Percentiles rank a stretch among this genome's conserved stretches.
These are phyloP conservation scores for Alcis repandata DNA, from an alignment of 2,888 invertebrate species.

Conservation along the genomic window DNA sequence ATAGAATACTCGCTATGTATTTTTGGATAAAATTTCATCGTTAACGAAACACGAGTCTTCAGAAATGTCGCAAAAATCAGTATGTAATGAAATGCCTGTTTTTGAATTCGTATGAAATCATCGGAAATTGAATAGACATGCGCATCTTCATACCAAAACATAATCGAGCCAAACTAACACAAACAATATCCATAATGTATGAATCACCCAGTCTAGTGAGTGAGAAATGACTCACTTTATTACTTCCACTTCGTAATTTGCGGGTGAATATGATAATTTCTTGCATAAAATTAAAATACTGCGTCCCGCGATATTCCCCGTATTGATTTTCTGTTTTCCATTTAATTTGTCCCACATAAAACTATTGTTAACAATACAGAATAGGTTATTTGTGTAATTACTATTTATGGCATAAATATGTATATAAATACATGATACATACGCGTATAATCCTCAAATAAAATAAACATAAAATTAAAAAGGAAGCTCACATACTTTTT, in stretches of 20 bases:
- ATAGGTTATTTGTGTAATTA: too few relatives aligned
- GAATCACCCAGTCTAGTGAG: constrained; percentile 16
- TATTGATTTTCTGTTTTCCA: background rate
- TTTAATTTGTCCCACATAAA: background rate
- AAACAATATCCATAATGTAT: constrained; percentile 9
- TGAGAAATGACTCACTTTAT: constrained; percentile 12
- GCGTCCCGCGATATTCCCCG: background rate
- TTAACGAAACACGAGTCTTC: too few relatives aligned
- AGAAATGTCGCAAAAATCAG: too few relatives aligned
- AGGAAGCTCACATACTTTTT: too few relatives aligned
- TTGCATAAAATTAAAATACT: background rate
- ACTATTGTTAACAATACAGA: too few relatives aligned
- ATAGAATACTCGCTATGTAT: too few relatives aligned
- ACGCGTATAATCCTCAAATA: too few relatives aligned
- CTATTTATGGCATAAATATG: too few relatives aligned
- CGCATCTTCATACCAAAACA: background rate
- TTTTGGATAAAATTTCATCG: too few relatives aligned
- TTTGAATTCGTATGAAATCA: background rate
- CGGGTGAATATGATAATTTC: constrained; percentile 1
- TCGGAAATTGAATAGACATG: background rate
- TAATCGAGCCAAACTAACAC: background rate
- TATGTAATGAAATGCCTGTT: too few relatives aligned
- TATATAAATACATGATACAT: too few relatives aligned
- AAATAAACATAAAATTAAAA: too few relatives aligned
- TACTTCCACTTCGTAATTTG: constrained; percentile 14